phyloP scores from a whole-genome alignment of 2,888 invertebrate species.

The Eurois occulta region DNA sequence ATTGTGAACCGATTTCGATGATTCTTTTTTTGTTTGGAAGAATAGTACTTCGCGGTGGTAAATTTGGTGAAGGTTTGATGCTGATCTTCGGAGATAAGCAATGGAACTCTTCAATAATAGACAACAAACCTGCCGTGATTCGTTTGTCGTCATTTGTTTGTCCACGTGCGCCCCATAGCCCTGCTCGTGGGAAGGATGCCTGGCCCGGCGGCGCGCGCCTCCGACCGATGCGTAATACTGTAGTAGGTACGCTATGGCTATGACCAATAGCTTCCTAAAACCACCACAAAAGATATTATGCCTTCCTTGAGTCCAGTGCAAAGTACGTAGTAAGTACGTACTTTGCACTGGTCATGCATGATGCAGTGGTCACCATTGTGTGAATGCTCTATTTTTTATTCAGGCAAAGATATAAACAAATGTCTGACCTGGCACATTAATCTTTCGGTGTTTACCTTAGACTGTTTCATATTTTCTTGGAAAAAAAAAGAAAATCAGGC shows the following conservation, averaged over 20 bases:
- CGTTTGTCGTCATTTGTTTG: neutral
- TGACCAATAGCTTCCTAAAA: conserved; percentile 15
- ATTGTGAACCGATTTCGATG: too few species aligned
- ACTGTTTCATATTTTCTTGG: neutral
- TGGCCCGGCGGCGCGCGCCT: neutral
- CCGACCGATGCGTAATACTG: neutral
- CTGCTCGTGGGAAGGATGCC: neutral
- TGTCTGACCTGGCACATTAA: neutral
- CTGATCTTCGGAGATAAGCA: too few species aligned
- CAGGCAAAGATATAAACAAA: neutral
- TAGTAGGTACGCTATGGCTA: neutral
- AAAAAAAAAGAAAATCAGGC: neutral
- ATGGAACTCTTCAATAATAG: too few species aligned
- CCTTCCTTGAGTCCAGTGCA: too few species aligned
- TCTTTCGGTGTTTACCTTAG: neutral
- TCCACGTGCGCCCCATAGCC: conserved; percentile 18
- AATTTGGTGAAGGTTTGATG: too few species aligned
- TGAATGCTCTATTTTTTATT: neutral
- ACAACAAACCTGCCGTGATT: too few species aligned
- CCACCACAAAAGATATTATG: conserved; percentile 3
- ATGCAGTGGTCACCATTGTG: neutral
- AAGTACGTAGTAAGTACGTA: too few species aligned
- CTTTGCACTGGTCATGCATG: neutral
- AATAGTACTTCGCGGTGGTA: too few species aligned
- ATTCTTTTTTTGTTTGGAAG: too few species aligned